These are phyloP conservation scores for Dendrolimus houi DNA, from an alignment of 2,888 invertebrate genomes.

Conservation along the genomic window DNA sequence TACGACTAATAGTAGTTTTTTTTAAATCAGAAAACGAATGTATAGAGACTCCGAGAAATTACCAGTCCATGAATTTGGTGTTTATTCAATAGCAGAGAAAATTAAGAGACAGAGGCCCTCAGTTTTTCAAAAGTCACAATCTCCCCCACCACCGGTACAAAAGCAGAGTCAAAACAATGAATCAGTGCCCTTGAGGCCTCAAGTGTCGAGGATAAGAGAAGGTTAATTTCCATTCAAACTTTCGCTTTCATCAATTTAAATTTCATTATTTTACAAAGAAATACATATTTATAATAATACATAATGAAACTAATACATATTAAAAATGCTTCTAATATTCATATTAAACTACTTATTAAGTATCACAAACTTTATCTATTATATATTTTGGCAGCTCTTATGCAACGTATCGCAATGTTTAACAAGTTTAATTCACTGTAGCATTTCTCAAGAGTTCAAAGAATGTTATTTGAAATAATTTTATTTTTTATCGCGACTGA, in stretches of 20 bases:
- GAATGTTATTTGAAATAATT: not conserved
- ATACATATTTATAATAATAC: too few relatives aligned
- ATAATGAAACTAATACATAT: too few relatives aligned
- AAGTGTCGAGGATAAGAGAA: slow-evolving; percentile 43
- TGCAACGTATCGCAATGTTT: not conserved
- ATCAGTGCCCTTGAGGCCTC: slow-evolving; percentile 27
- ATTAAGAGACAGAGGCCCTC: slow-evolving; percentile 28
- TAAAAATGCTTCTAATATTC: too few relatives aligned
- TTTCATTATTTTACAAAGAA: too few relatives aligned
- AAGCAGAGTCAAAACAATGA: slow-evolving; percentile 29
- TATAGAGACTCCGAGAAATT: slow-evolving; percentile 46
- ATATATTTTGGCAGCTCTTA: not conserved
- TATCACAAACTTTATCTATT: not conserved
- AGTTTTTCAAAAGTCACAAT: slow-evolving; percentile 36
- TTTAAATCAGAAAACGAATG: slow-evolving; percentile 45
- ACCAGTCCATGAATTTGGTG: slow-evolving; percentile 51
- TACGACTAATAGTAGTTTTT: slow-evolving; percentile 30
- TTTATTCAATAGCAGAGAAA: slow-evolving; percentile 55
- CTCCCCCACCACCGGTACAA: slow-evolving; percentile 38
- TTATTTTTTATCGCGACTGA: not conserved
- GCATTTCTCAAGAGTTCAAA: not conserved
- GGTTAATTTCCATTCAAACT: slow-evolving; percentile 24
- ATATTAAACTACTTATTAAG: slow-evolving; percentile 1
- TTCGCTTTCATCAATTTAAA: too few relatives aligned
- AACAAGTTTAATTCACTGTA: not conserved